Conservation (phyloP, 2,797 vertebrate species). For the Sebastolobus alascanus region DNA sequence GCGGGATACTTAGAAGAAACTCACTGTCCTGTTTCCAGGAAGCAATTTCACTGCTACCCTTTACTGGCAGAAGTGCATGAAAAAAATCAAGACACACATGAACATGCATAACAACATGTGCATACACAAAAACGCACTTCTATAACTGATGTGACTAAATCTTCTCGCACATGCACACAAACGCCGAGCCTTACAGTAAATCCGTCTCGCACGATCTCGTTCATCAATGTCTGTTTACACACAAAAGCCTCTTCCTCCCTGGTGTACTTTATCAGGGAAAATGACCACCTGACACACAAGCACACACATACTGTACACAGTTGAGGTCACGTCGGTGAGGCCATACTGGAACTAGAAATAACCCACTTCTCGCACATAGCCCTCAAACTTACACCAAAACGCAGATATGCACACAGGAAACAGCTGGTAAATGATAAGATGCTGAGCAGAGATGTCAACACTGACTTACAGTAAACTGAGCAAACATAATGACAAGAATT, state of each 20-base stretch:
- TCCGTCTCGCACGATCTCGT: not conserved
- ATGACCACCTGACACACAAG: not conserved
- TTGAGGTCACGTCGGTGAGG: constrained; percentile 6
- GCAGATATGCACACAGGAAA: constrained; percentile 49
- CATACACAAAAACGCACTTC: not conserved
- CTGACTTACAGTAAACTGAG: constrained; percentile 51
- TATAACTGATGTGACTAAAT: not conserved
- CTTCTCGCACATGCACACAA: constrained; percentile 1
- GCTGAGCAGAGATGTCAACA: constrained; percentile 9
- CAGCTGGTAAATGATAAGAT: constrained; percentile 49
- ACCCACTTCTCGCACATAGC: not conserved
- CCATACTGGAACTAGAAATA: constrained; percentile 3
- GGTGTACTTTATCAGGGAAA: constrained; percentile 11
- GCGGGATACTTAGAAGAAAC: not conserved
- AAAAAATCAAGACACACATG: not conserved
- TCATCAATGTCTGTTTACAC: constrained; percentile 17
- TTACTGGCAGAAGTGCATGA: constrained; percentile 5
- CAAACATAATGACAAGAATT: not conserved
- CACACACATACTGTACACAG: not conserved
- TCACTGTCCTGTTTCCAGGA: constrained; percentile 18
- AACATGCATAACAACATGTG: not conserved
- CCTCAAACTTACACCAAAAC: not conserved
- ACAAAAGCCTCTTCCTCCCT: constrained; percentile 51
- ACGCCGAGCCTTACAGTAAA: constrained; percentile 43
- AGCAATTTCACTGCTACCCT: not conserved